Evolutionary conservation across 2,113 vertebrate species (phyloP), one percentile per base, ranked within the genome.

Genomic region (Plectropomus leopardus): DNA sequence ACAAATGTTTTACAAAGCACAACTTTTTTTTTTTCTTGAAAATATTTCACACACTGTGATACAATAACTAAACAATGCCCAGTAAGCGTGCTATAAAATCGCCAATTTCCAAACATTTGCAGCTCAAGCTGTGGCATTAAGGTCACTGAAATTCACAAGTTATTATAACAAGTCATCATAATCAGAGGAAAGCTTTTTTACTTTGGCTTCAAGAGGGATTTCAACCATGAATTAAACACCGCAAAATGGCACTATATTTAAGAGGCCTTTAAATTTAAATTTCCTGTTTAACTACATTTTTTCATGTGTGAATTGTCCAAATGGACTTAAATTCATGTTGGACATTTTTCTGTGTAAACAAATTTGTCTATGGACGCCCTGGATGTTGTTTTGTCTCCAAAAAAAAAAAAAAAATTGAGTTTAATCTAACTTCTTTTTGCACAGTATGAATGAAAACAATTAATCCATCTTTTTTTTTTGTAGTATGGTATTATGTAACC

Each of bases 121-220:
- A 61, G 34, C 36, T 60, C 42, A 24, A 14, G 57, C 8, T 51
- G 61, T 44, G 58, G 51, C 48, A 40, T 60, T 45, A 75, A 76
- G 32, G 30, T 32, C 34, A 72, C 13, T 17, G 21, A 82, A 42
- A 65, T 61, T 45, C 1, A 61, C 42, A 65, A 50, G 21, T 54
- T 72, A 23, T 57, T 73, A 9, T 60, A 80, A 47, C 13, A 36
- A 76, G 94, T 96, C 93, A 95, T 94, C 93, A 93, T 94, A 60
- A 32, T 47, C 1, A 66, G 76, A 79, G 86, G 61, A 76, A 86
- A 89, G 51, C 34, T 47, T 16, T 70, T 89, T 82, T 23, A 80
- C 92, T 93, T 91, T 92, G 92, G 89, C 82, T 84, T 88, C 65
- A 82, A 73, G 24, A 9, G 24, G 26, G 28, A 45, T 55, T 44